Conservation (phyloP, 2,888 invertebrate species). For the Arrhopalites spinosus region DNA sequence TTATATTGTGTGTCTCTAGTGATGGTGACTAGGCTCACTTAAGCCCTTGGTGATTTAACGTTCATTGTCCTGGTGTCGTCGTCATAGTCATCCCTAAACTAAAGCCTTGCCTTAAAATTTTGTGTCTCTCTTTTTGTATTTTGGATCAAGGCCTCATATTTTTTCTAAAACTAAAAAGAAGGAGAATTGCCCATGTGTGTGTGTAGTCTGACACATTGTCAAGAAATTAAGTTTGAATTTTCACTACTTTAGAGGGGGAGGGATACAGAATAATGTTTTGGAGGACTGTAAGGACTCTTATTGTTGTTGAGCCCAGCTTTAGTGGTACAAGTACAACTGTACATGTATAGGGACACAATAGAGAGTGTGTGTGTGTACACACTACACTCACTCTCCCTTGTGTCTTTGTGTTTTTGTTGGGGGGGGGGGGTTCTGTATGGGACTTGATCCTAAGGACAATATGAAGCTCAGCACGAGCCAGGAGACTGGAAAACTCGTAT, state of each 20-base stretch:
- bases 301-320: not conserved
- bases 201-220: not conserved
- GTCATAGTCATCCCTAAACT: not conserved
- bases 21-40: no score
- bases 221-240: constrained; percentile 23
- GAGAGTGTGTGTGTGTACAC: not conserved
- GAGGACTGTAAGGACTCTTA: not conserved
- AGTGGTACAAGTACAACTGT: not conserved
- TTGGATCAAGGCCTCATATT: not conserved
- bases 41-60: constrained; percentile 16
- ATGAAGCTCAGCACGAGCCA: constrained; percentile 11
- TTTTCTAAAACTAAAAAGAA: not conserved
- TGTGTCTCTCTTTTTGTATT: not conserved
- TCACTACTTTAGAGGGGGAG: not conserved
- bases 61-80: constrained; percentile 9
- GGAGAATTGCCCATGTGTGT: not conserved
- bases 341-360: not conserved
- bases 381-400: not conserved
- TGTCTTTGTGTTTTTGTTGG: not conserved
- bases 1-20: no score
- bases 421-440: constrained; percentile 6
- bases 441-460: constrained; percentile 35
- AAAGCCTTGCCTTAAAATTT: not conserved
- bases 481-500: constrained; percentile 11
- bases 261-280: not conserved